Conservation (phyloP, 2,113 vertebrate genomes). For the Cromileptes altivelis region DNA sequence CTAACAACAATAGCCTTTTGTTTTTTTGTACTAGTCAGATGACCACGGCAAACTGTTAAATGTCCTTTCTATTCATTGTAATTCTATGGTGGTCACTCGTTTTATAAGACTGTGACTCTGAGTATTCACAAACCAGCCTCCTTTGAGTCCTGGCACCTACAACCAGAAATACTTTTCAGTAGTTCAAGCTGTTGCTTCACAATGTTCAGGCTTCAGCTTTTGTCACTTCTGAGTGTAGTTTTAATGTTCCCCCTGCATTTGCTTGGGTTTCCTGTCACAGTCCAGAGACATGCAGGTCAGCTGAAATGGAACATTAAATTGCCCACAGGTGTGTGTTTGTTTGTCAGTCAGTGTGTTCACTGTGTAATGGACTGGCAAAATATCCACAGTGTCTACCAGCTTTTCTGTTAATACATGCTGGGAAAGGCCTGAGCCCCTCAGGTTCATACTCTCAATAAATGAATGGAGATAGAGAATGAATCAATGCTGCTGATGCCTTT, state of each 20-base stretch:
- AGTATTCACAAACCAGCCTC: background rate
- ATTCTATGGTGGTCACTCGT: background rate
- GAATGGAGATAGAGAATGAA: background rate
- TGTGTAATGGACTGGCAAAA: constrained; percentile 27
- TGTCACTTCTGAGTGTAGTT: background rate
- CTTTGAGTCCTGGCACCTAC: background rate
- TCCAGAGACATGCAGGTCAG: background rate
- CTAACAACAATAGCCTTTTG: too few relatives aligned
- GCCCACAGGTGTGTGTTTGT: constrained; percentile 33
- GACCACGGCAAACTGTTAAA: too few relatives aligned
- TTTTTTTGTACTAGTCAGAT: too few relatives aligned
- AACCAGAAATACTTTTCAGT: background rate
- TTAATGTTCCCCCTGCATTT: background rate
- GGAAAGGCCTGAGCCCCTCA: background rate
- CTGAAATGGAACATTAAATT: background rate
- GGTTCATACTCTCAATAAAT: constrained; percentile 2
- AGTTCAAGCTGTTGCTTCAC: background rate
- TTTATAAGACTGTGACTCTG: background rate
- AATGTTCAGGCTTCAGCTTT: background rate
- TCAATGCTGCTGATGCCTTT: background rate
- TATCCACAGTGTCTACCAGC: constrained; percentile 5
- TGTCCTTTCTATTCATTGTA: too few relatives aligned
- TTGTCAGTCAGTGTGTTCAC: constrained; percentile 19
- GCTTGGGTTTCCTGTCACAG: constrained; percentile 23
- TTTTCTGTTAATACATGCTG: background rate